These are phyloP conservation scores for Amphilophus citrinellus DNA, from an alignment of 2,113 vertebrate species.

Conservation along the genomic window DNA sequence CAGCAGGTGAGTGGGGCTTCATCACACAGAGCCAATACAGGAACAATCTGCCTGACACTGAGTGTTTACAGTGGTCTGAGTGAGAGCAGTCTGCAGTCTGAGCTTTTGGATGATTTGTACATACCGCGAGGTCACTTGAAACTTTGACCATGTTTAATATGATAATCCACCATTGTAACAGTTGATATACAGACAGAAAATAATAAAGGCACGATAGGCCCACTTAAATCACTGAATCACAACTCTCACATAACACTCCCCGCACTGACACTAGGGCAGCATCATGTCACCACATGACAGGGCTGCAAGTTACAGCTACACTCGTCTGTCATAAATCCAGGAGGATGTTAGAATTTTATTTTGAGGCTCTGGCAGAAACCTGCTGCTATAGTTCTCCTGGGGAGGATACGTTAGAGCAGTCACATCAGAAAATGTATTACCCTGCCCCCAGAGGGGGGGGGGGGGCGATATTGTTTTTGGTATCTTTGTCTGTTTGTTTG, in stretches of 20 bases:
- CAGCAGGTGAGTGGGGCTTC: background rate
- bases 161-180: background rate
- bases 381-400: background rate
- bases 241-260: background rate
- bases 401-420: background rate
- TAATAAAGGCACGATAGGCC: background rate
- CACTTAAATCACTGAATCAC: background rate
- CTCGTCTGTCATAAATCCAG: background rate
- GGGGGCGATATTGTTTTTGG: too few relatives aligned
- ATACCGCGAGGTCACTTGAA: background rate
- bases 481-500: too few relatives aligned
- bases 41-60: background rate
- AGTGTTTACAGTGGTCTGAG: background rate
- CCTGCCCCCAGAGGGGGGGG: too few relatives aligned
- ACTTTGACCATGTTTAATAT: background rate
- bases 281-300: background rate
- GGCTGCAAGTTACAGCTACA: background rate
- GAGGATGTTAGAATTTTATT: background rate
- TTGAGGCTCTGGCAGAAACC: slow-evolving; percentile 7
- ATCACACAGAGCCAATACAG: background rate
- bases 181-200: background rate
- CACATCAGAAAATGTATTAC: background rate
- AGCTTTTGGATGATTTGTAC: background rate
- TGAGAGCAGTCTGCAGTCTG: background rate
- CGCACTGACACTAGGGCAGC: background rate